Evolutionary conservation across 2,113 vertebrate species (phyloP).

Genomic region (Pimephales promelas): DNA sequence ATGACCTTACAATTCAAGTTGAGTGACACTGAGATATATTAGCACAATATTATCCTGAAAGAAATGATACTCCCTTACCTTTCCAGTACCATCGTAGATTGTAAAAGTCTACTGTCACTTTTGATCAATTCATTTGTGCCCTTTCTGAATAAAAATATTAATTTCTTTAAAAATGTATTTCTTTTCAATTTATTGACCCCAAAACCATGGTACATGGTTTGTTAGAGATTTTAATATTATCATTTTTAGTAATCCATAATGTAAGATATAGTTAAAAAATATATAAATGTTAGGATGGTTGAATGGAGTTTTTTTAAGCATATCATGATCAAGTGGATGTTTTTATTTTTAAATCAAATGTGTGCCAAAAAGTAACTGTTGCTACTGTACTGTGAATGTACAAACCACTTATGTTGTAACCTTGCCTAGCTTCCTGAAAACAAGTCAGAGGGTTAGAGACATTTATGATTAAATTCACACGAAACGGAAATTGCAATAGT

Average conservation of each 20-base stretch:
- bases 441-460: neutral
- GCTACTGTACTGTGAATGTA: neutral
- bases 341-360: neutral
- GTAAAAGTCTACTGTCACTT: too few relatives aligned
- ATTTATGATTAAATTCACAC: neutral
- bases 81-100: neutral
- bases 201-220: neutral
- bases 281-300: neutral
- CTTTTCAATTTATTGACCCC: neutral
- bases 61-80: neutral
- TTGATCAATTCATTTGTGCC: neutral
- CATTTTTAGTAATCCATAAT: neutral
- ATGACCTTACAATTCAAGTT: conserved; percentile 9
- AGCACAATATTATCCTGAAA: neutral
- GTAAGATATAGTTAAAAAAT: neutral
- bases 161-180: too few relatives aligned
- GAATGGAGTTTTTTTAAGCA: neutral
- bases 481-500: too few relatives aligned
- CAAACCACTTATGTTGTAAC: neutral
- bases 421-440: conserved; percentile 3
- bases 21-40: neutral
- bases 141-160: neutral
- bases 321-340: neutral
- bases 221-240: neutral
- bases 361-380: neutral